Evolutionary conservation across 2,113 vertebrate genomes (phyloP).

Genomic region (Brachyhypopomus occidentalis): DNA sequence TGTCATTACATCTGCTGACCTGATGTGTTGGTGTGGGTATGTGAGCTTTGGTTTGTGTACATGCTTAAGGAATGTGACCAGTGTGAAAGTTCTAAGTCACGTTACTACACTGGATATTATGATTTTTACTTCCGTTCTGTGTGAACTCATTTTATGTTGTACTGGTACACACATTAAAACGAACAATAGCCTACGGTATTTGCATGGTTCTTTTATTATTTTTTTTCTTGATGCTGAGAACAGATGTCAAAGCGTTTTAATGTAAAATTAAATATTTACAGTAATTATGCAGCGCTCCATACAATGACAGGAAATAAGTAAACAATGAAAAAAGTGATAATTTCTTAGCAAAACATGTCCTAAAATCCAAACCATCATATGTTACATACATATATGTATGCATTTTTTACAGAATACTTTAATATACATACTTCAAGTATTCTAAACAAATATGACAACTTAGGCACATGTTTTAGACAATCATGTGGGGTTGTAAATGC

Average conservation of each 20-base stretch:
- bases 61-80: not conserved
- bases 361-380: conserved; percentile 71
- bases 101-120: not conserved
- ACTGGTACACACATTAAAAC: conserved; percentile 8
- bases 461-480: conserved; percentile 80
- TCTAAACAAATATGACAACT: conserved; percentile 88
- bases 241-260: conserved; percentile 70
- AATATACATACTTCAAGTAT: conserved; percentile 84
- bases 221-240: conserved; percentile 54
- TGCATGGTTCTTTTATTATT: conserved; percentile 35
- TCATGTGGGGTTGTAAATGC: conserved; percentile 54
- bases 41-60: not conserved
- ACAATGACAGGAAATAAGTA: conserved; percentile 61
- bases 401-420: conserved; percentile 94
- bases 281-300: conserved; percentile 50
- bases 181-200: conserved; percentile 17
- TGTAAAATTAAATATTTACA: conserved; percentile 75
- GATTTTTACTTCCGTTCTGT: conserved; percentile 13
- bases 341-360: conserved; percentile 70
- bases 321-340: conserved; percentile 55
- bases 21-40: not conserved
- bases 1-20: not conserved
- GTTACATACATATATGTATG: conserved; percentile 67
- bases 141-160: not conserved
- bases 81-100: not conserved